Base-by-base conservation (phyloP, 2,888 invertebrate genomes). In the Spatulosminthurus flaviceps region DNA sequence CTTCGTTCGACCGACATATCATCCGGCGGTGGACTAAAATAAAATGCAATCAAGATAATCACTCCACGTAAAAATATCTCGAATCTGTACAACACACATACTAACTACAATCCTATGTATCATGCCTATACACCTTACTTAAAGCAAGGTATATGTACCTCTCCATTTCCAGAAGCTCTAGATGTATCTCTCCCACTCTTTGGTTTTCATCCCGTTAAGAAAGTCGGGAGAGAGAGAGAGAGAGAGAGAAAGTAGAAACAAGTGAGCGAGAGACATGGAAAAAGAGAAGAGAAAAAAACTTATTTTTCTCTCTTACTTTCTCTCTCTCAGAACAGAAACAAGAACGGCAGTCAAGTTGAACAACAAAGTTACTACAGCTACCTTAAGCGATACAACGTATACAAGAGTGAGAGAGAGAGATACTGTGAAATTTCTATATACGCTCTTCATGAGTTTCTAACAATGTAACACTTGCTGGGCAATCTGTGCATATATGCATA, bases 1-100 rank as follows among this genome's bases (percentile, higher is more conserved):
- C 81, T 81, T 81, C 81, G 81, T 85, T 92, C 91, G 82, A 90
- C 91, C 87, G 84, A 86, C 87, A 92, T 42, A 28, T 79, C 79
- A 69, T 79, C 79, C 51, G 79, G 79, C 26, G 79, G 79, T 66
- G 79, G 79, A 79, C 79, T 79, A 51, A 13, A 51, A 28, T 19
- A 51, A 51, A 51, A 51, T 51, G 16, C 51, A 51, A 51, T 51
- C 51, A 51, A n/a, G 51, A n/a, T 51, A 51, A 51, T 51, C 51
- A 51, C 51, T 51, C 16, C 51, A 51, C n/a, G 16, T 2, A 51
- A 51, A 13, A 19, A 51, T 51, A 51, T 19, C 19, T 51, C 1
- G 1, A 34, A 69, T 69, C 7, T 69, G 21, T 67, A 67, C 26
- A n/a, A n/a, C n/a, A 34, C 19, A 69, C 28, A 29, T 69, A 69